Evolutionary conservation across 2,113 vertebrate species (phyloP).

Genomic region (Corvus cornix): DNA sequence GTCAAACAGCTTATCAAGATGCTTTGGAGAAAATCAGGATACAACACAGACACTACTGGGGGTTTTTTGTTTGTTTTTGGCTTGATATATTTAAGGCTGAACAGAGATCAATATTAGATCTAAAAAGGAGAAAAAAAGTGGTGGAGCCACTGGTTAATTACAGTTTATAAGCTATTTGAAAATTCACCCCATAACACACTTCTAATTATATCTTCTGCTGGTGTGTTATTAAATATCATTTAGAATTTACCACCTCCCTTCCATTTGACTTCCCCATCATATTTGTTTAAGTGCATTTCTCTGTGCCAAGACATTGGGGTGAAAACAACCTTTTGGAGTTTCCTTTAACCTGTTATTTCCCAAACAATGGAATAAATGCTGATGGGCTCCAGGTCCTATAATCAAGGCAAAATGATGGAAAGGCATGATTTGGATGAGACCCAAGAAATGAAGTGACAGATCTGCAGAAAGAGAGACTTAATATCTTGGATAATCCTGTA

Average conservation of each 20-base stretch:
- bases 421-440: background rate
- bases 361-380: background rate
- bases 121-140: background rate
- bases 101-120: conserved; percentile 9
- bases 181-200: background rate
- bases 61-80: background rate
- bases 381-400: background rate
- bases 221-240: background rate
- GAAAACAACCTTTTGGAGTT: background rate
- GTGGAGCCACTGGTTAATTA: background rate
- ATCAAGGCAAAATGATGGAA: background rate
- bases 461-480: background rate
- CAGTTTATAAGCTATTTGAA: background rate
- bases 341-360: conserved; percentile 7
- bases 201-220: background rate
- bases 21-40: background rate
- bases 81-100: background rate
- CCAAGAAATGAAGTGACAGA: background rate
- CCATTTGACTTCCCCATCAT: background rate
- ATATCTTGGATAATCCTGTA: background rate
- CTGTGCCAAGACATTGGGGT: background rate
- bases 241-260: background rate
- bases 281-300: background rate
- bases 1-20: background rate
- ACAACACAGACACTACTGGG: background rate